A percentile compares a stretch with the other conserved stretches of the same genome.
Conservation (phyloP, 1,140 invertebrate genomes). For the Globodera ellingtonae region DNA sequence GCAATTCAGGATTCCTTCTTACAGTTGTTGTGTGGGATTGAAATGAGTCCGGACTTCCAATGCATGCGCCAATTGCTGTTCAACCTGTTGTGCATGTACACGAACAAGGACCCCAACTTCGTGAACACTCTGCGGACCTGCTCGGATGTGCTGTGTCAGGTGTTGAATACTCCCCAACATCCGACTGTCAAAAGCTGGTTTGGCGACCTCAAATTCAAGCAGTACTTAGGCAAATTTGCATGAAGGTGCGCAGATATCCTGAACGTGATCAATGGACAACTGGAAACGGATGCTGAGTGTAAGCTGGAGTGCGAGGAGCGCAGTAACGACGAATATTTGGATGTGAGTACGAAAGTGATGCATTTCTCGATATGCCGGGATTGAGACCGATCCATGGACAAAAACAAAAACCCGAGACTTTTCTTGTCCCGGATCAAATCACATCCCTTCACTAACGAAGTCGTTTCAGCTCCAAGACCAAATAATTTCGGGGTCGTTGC, state of each 20-base stretch:
- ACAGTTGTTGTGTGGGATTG: conserved; percentile 58
- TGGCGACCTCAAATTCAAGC: conserved; percentile 5
- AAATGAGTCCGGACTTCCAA: conserved; percentile 65
- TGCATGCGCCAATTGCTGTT: conserved; percentile 63
- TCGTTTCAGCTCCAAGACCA: conserved; percentile 72
- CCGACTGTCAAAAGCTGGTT: conserved; percentile 62
- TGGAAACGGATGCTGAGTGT: conserved; percentile 60
- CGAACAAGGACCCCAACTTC: conserved; percentile 55
- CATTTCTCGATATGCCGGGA: neutral
- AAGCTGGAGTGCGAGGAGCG: conserved; percentile 60
- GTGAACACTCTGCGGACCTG: conserved; percentile 61
- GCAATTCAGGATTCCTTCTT: conserved; percentile 50
- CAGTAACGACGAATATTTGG: conserved; percentile 64
- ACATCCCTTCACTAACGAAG: neutral
- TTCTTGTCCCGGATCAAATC: neutral
- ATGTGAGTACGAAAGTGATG: conserved; percentile 48
- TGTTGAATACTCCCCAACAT: conserved; percentile 64
- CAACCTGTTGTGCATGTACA: conserved; percentile 60
- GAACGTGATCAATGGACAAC: conserved; percentile 58
- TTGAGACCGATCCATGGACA: neutral
- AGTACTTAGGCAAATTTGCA: neutral
- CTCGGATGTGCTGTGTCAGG: conserved; percentile 55
- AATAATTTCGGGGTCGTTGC: conserved; percentile 72
- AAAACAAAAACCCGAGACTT: conserved; percentile 5
- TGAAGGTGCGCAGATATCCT: conserved; percentile 62